A percentile compares a stretch with the other conserved stretches of the same genome.
These are phyloP conservation scores for Drosophila sucinea DNA, from an alignment of 1,140 invertebrate species.

Conservation along the genomic window DNA sequence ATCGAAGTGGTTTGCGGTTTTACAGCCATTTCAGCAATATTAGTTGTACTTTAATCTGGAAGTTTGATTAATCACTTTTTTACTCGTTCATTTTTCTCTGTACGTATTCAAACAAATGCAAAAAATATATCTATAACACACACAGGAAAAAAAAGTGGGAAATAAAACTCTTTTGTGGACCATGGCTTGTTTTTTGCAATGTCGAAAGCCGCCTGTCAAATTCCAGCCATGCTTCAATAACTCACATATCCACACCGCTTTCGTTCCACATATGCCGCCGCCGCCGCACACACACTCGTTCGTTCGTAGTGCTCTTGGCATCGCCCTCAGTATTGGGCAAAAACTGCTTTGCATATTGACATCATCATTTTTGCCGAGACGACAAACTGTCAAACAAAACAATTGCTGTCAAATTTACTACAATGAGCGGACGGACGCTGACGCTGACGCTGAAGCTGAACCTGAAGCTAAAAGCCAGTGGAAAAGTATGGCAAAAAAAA, in stretches of 20 bases:
- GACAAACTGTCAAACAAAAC: slow-evolving; percentile 81
- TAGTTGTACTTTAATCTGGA: no score
- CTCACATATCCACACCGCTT: slow-evolving; percentile 32
- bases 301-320: slow-evolving; percentile 19
- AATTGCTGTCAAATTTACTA: slow-evolving; percentile 81
- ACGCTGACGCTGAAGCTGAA: slow-evolving; percentile 17
- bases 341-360: slow-evolving; percentile 77
- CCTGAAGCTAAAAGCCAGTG: neutral
- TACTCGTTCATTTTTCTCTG: no score
- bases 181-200: neutral
- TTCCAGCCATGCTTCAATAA: slow-evolving; percentile 32
- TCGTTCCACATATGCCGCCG: slow-evolving; percentile 26
- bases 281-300: neutral
- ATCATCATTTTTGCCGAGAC: slow-evolving; percentile 75
- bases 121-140: no score
- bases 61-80: no score
- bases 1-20: no score
- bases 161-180: neutral
- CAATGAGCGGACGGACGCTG: slow-evolving; percentile 52
- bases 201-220: slow-evolving; percentile 44
- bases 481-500: slow-evolving; percentile 11
- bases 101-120: no score
- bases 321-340: slow-evolving; percentile 30
- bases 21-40: no score
- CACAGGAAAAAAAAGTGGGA: no score